Percentiles rank a stretch among this genome's conserved stretches.
Evolutionary conservation across 2,113 vertebrate species (phyloP).

Genomic region (Aptenodytes patagonicus): DNA sequence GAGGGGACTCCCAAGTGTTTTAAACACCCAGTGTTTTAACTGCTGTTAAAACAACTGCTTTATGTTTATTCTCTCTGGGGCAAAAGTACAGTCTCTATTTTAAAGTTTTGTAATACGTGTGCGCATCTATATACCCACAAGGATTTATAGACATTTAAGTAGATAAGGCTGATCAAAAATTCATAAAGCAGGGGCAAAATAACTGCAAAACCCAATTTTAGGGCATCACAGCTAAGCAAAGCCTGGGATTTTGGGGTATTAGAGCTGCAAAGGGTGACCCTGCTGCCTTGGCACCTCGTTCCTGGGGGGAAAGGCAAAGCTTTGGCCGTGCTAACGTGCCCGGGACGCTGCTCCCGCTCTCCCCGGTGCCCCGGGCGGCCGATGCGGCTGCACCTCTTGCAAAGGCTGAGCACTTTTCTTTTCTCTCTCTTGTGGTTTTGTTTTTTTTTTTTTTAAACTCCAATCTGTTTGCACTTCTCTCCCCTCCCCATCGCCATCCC

Average conservation of each 20-base stretch:
- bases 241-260: neutral
- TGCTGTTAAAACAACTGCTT: rapidly evolving
- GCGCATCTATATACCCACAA: too few species aligned
- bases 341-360: neutral
- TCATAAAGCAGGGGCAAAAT: neutral
- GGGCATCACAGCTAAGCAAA: neutral
- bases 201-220: neutral
- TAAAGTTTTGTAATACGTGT: neutral
- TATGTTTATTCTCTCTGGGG: neutral
- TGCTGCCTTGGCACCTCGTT: neutral
- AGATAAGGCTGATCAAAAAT: neutral
- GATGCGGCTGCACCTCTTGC: neutral
- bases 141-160: neutral
- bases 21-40: too few species aligned
- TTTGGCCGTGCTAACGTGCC: rapidly evolving
- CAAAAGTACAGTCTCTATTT: neutral
- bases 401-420: neutral
- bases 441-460: neutral
- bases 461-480: slow-evolving; percentile 55
- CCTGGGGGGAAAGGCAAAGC: neutral
- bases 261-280: neutral
- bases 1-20: too few species aligned
- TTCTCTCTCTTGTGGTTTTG: neutral
- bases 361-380: rapidly evolving
- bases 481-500: neutral